Evolutionary conservation across 1,140 invertebrate species (phyloP).

Genomic region (Rhyzopertha dominica): DNA sequence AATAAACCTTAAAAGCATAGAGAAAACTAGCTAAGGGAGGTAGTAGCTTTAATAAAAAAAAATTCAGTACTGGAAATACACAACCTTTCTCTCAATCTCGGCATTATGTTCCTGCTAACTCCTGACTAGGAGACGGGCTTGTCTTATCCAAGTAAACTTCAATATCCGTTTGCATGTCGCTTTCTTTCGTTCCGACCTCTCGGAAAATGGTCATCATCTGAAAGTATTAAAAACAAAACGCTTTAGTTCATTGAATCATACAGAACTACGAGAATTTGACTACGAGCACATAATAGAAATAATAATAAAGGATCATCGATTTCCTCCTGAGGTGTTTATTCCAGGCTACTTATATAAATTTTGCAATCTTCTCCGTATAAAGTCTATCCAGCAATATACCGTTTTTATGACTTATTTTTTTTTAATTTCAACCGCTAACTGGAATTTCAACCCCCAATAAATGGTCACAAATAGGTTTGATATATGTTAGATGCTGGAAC

Average conservation of each 20-base stretch:
- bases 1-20: too few relatives aligned
- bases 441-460: too few relatives aligned
- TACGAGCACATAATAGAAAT: background rate
- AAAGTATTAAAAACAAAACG: background rate
- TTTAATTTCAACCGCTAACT: too few relatives aligned
- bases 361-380: background rate
- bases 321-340: background rate
- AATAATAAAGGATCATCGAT: background rate
- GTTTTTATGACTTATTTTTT: background rate
- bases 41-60: too few relatives aligned
- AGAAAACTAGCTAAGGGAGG: too few relatives aligned
- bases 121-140: constrained; percentile 11
- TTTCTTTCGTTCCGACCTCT: constrained; percentile 25
- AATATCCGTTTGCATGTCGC: constrained; percentile 26
- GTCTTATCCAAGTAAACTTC: background rate
- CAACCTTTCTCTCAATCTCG: too few relatives aligned
- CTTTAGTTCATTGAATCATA: background rate
- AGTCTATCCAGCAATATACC: background rate
- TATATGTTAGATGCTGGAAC: too few relatives aligned
- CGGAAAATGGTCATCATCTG: constrained; percentile 36
- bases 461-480: too few relatives aligned
- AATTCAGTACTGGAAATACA: too few relatives aligned
- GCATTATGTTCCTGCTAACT: too few relatives aligned
- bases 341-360: background rate
- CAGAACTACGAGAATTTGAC: background rate